A percentile compares a stretch with the other conserved stretches of the same genome.
These are phyloP conservation scores for Gonioctena quinquepunctata DNA, from an alignment of 1,140 invertebrate species.

Conservation along the genomic window DNA sequence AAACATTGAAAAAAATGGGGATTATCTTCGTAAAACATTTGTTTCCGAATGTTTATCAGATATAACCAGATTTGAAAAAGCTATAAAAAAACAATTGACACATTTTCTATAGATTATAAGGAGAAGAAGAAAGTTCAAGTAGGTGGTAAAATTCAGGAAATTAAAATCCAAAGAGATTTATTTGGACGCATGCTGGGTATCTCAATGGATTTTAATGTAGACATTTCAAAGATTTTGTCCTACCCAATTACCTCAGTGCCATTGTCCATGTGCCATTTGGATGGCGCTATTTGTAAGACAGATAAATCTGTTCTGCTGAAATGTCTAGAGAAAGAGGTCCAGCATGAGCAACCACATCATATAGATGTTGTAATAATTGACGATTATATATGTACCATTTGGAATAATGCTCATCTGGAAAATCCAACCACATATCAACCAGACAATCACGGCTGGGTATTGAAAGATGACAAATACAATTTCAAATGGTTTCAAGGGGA, in stretches of 20 bases:
- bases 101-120: neutral
- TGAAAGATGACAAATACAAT: too few species aligned
- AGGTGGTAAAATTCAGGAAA: constrained; percentile 6
- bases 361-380: constrained; percentile 32
- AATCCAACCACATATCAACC: too few species aligned
- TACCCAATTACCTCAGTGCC: constrained; percentile 21
- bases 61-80: constrained; percentile 11
- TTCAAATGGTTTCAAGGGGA: too few species aligned
- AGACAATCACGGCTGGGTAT: too few species aligned
- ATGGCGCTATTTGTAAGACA: constrained; percentile 16
- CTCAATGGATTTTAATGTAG: constrained; percentile 19
- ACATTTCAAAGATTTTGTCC: constrained; percentile 19
- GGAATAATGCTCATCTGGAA: too few species aligned
- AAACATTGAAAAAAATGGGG: constrained; percentile 33
- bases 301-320: constrained; percentile 41
- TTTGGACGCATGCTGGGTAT: constrained; percentile 38
- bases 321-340: constrained; percentile 34
- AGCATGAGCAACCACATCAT: constrained; percentile 22
- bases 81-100: neutral
- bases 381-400: too few species aligned
- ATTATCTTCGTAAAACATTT: constrained; percentile 25
- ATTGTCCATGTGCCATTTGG: constrained; percentile 20
- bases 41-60: neutral
- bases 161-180: constrained; percentile 2
- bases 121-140: constrained; percentile 6